Conservation (phyloP, 1,140 invertebrate genomes). For the Achatina immaculata region DNA sequence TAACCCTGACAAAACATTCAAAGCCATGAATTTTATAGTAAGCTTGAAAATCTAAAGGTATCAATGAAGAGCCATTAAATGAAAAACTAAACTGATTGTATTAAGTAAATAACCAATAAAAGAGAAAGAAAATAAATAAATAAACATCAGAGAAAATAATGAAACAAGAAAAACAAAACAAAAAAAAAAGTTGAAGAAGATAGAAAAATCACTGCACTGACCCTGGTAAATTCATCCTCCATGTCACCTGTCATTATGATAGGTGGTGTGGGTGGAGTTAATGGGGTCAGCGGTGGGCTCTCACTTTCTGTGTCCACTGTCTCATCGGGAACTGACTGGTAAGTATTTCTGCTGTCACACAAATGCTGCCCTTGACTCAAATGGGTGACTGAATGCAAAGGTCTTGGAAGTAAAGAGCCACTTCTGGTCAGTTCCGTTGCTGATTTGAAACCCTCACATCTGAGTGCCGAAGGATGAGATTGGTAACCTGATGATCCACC, state of each 20-base stretch:
- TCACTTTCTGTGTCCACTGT: slow-evolving; percentile 16
- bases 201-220: slow-evolving; percentile 44
- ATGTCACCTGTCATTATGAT: slow-evolving; percentile 28
- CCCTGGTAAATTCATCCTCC: slow-evolving; percentile 54
- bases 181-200: slow-evolving; percentile 1
- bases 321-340: slow-evolving; percentile 19
- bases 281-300: slow-evolving; percentile 33
- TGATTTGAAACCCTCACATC: not conserved
- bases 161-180: no score
- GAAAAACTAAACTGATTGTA: no score
- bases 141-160: no score
- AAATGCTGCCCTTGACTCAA: not conserved
- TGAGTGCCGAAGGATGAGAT: not conserved
- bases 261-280: slow-evolving; percentile 37
- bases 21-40: no score
- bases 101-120: no score
- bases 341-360: not conserved
- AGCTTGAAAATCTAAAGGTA: no score
- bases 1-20: no score
- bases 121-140: no score
- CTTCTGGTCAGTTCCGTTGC: not conserved
- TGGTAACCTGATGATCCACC: not conserved
- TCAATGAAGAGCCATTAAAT: no score
- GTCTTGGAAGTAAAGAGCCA: not conserved
- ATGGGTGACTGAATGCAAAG: not conserved